Evolutionary conservation across 2,888 invertebrate species (phyloP), one percentile per base, ranked within the genome.

Genomic region (Galerucella calmariensis): DNA sequence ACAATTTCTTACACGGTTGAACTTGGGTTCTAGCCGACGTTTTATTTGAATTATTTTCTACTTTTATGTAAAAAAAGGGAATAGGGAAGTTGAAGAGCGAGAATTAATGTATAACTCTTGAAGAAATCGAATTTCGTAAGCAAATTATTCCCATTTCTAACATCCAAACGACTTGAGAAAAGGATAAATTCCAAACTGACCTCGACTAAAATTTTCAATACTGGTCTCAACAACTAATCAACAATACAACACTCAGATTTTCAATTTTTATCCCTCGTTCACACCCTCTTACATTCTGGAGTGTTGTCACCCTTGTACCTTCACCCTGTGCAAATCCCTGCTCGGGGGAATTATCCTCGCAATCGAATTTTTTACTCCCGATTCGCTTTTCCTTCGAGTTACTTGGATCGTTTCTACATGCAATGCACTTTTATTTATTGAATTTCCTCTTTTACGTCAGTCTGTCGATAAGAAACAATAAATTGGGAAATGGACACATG

Each of bases 341-440:
- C 68, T n/a, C 27, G 41, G 12, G 59, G 68, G 53, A 68, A 68
- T 68, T 68, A 59, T 68, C 16, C 6, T 58, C 44, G 41, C 68
- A 68, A 68, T 68, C 46, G 58, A 68, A 68, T 68, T 68, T 67
- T 65, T 68, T 59, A 59, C 44, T 27, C 12, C 6, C 56, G 41
- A 68, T 68, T 53, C 67, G 35, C 16, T 68, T 53, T 58, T 67
- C 53, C 27, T 41, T 35, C 62, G 41, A 35, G 62, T 16, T 10
- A 27, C 62, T 62, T n/a, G n/a, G 35, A n/a, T n/a, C 27, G 35
- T 62, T 62, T 59, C 41, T 41, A n/a, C 62, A 62, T 62, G 62
- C 62, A 35, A 62, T 61, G 61, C 61, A 61, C 61, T 27, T 61
- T 35, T 61, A 12, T 62, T 41, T 41, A 62, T 62, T n/a, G 62